A percentile compares a stretch with the other conserved stretches of the same genome.
phyloP scores from a whole-genome alignment of 2,113 vertebrate genomes.

The Petromus typicus region DNA sequence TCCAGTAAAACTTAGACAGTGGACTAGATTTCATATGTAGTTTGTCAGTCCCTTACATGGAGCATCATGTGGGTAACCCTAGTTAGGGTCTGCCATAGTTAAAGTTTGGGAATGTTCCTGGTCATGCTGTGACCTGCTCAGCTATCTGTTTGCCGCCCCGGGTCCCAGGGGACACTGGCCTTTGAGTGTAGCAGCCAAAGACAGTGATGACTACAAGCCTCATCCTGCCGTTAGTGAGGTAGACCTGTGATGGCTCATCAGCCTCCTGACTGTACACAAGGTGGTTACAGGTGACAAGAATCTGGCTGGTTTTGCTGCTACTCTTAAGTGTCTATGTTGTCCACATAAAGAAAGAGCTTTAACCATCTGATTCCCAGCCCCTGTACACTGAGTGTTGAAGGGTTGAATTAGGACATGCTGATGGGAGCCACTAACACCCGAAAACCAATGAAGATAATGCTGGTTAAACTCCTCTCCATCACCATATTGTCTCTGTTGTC shows the following conservation, averaged over 20 bases:
- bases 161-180: neutral
- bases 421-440: neutral
- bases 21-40: neutral
- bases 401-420: neutral
- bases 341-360: neutral
- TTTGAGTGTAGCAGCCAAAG: neutral
- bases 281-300: neutral
- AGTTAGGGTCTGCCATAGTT: neutral
- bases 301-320: neutral
- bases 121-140: rapidly evolving
- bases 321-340: rapidly evolving
- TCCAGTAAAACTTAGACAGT: neutral
- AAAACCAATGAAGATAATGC: neutral
- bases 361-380: neutral
- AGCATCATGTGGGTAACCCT: neutral
- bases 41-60: neutral
- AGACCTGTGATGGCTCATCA: rapidly evolving
- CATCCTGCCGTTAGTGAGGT: too few species aligned
- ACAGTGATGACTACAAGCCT: rapidly evolving
- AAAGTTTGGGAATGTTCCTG: neutral
- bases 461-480: neutral
- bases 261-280: rapidly evolving
- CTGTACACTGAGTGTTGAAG: neutral
- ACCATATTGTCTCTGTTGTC: neutral
- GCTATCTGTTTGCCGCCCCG: neutral